These are phyloP conservation scores for Pseudocheirus occidentalis DNA, from an alignment of 2,797 vertebrate species.

Conservation along the genomic window DNA sequence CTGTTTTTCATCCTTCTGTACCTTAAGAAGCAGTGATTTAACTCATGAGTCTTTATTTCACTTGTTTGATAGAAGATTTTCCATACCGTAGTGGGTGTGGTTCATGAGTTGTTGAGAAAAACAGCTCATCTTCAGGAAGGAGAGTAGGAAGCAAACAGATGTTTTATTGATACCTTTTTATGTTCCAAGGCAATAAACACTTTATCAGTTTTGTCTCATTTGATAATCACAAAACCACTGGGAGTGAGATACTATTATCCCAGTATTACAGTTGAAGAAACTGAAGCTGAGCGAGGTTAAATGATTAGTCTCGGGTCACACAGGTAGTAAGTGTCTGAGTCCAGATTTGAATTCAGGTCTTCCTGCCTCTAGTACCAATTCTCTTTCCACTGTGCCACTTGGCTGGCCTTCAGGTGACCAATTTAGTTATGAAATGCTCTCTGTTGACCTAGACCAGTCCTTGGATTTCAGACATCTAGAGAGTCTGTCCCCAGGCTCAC, in stretches of 20 bases:
- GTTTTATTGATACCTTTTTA: background rate
- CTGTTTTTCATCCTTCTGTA: background rate
- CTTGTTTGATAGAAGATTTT: background rate
- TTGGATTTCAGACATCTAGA: background rate
- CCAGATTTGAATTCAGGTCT: background rate
- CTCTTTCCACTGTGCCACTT: background rate
- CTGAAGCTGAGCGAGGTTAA: background rate
- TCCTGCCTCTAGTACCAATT: background rate
- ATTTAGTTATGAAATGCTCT: background rate
- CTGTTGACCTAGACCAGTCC: background rate
- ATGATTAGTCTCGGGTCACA: background rate
- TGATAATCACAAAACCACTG: background rate
- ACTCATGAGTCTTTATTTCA: background rate
- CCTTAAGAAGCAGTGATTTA: background rate
- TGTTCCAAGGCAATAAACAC: background rate
- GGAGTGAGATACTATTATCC: background rate
- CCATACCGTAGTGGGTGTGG: background rate
- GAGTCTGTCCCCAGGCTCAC: background rate
- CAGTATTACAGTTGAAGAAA: background rate
- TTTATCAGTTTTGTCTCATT: background rate
- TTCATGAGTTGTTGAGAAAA: background rate
- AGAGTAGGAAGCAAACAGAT: background rate
- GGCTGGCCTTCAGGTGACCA: background rate
- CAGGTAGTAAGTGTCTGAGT: background rate
- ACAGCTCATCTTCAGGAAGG: background rate